Base-by-base conservation (phyloP, 1,140 invertebrate species). In the Drosophila lacertosa region DNA sequence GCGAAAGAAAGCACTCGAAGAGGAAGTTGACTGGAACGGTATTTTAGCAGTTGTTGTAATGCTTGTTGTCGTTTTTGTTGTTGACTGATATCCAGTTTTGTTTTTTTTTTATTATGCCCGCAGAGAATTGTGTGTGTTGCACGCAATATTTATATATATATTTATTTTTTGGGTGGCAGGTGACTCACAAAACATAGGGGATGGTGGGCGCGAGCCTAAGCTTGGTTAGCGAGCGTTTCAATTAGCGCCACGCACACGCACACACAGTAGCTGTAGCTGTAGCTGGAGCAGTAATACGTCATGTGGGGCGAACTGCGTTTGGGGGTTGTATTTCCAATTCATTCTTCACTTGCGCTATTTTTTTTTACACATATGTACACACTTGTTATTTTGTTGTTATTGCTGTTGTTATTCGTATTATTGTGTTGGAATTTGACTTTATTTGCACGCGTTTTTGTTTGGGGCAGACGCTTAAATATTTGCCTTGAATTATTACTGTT, bases 261-360 rank as follows among this genome's bases (percentile, higher is more conserved):
- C 59, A 64, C 72, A 75, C 40, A 57, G 59, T 40, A 29, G 15
- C 13, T 54, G 51, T 48, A 22, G 7, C 5, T 32, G 47, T 26
- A 6, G 63, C 37, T 58, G 22, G 58, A 69, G 16, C 50, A 50
- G 53, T 69, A 59, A 26, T 69, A 74, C 33, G 63, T 64, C 50
- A 60, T 50, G 35, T 26, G 68, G 73, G 59, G 68, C 42, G 60
- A 44, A 29, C 6, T 69, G 22, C 18, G 44, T 59, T 20, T 55
- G 58, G 26, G 55, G 37, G 68, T 42, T 71, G 58, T 68, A 67
- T 77, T 86, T 88, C 68, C 77, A 86, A 77, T 88, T 86, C 81
- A 77, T 88, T 81, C 81, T 86, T 79, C 58, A 78, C 64, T 78
- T 77, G 81, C 62, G 78, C 76, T 80, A 82, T 77, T 82, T 50